Evolutionary conservation across 2,113 vertebrate species (phyloP).

Genomic region (Haplotaxodon microlepis): DNA sequence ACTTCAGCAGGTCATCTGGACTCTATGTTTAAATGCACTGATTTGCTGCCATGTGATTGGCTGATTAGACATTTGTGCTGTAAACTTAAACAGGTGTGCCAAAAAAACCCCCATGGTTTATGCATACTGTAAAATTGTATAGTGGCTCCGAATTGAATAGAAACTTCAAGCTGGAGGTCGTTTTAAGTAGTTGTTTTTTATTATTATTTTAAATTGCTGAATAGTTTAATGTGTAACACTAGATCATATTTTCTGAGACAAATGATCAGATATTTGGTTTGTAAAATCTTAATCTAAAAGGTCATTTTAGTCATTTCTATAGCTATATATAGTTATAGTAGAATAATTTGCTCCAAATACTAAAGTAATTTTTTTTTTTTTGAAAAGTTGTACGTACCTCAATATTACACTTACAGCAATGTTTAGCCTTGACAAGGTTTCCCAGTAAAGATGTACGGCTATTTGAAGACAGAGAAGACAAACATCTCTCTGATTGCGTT

Average conservation of each 20-base stretch:
- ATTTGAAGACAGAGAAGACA: neutral
- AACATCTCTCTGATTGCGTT: neutral
- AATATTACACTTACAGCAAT: neutral
- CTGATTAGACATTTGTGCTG: neutral
- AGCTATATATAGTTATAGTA: neutral
- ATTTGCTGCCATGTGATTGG: neutral
- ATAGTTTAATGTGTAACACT: neutral
- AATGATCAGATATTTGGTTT: neutral
- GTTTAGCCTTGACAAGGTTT: neutral
- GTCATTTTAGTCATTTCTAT: neutral
- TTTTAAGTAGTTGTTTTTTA: neutral
- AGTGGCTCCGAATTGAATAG: neutral
- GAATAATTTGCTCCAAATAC: neutral
- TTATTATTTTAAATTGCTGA: neutral
- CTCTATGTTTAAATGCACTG: neutral
- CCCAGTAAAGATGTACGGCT: neutral
- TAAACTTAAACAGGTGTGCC: neutral
- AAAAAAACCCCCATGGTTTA: rapidly evolving
- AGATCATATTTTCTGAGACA: neutral
- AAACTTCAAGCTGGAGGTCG: neutral
- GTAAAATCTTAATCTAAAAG: neutral
- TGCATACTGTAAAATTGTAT: neutral
- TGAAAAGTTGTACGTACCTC: neutral
- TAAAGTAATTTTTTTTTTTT: neutral
- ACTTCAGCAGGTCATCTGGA: neutral